Evolutionary conservation across 2,113 vertebrate species (phyloP).

Genomic region (Eptatretus burgeri): DNA sequence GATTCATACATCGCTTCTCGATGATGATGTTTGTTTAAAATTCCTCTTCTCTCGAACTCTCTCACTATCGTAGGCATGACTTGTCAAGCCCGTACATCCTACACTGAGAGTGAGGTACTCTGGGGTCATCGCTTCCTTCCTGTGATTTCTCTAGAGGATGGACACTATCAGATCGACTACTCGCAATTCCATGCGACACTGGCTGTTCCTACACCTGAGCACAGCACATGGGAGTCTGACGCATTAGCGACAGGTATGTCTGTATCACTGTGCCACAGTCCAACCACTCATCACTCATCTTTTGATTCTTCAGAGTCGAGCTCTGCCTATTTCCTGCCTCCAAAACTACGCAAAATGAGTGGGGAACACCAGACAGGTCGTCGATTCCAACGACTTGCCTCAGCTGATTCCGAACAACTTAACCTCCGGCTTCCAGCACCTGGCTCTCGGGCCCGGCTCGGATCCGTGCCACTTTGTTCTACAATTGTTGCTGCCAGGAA

Average conservation of each 20-base stretch:
- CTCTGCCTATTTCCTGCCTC: neutral
- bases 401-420: too few species aligned
- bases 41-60: too few species aligned
- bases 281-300: too few species aligned
- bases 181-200: slow-evolving; percentile 2
- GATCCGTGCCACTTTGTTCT: too few species aligned
- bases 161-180: neutral
- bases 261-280: too few species aligned
- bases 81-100: slow-evolving; percentile 1
- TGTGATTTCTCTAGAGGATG: neutral
- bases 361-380: neutral
- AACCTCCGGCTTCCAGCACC: too few species aligned
- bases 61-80: neutral
- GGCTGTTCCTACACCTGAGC: neutral
- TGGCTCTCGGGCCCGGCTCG: too few species aligned
- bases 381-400: too few species aligned
- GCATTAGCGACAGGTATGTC: neutral
- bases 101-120: neutral
- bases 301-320: too few species aligned
- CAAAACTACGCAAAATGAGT: slow-evolving; percentile 4
- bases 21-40: too few species aligned
- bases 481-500: too few species aligned
- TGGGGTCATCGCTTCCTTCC: slow-evolving; percentile 4
- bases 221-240: neutral
- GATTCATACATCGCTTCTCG: too few species aligned